These are phyloP conservation scores for Lucilia cuprina DNA, from an alignment of 1,140 invertebrate genomes.

Conservation along the genomic window DNA sequence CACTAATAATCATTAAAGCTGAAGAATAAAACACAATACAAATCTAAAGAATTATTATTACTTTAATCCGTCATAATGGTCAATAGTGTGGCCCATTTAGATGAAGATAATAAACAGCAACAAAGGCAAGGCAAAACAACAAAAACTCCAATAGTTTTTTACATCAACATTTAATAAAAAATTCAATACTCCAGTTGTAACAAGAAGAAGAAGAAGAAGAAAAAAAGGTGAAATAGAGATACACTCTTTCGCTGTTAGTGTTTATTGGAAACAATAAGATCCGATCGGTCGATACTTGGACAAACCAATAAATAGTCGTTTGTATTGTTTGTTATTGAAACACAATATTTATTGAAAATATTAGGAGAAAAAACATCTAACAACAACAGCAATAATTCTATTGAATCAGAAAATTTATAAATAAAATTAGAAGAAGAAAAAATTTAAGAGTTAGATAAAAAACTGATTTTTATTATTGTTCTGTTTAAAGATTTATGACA, in stretches of 20 bases:
- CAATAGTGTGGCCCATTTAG: slow-evolving; percentile 21
- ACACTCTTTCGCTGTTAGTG: neutral
- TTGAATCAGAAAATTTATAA: neutral
- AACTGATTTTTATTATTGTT: neutral
- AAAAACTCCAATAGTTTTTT: neutral
- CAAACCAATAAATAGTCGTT: neutral
- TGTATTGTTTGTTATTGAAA: neutral
- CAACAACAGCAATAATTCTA: neutral
- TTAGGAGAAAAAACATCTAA: no score
- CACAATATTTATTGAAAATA: neutral
- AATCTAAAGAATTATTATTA: neutral
- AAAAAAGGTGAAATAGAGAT: neutral
- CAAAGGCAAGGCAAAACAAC: neutral
- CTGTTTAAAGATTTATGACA: neutral
- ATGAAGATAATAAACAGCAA: neutral
- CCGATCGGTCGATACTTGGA: no score
- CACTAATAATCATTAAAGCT: neutral
- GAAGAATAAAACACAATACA: neutral
- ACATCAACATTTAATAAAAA: neutral
- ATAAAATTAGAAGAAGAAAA: neutral
- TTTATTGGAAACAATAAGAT: neutral
- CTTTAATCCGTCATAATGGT: slow-evolving; percentile 25
- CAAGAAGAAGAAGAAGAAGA: no score
- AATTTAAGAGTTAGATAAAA: neutral
- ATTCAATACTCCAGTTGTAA: neutral